Conservation (phyloP, 2,113 vertebrate species). For the Dicerorhinus sumatrensis region DNA sequence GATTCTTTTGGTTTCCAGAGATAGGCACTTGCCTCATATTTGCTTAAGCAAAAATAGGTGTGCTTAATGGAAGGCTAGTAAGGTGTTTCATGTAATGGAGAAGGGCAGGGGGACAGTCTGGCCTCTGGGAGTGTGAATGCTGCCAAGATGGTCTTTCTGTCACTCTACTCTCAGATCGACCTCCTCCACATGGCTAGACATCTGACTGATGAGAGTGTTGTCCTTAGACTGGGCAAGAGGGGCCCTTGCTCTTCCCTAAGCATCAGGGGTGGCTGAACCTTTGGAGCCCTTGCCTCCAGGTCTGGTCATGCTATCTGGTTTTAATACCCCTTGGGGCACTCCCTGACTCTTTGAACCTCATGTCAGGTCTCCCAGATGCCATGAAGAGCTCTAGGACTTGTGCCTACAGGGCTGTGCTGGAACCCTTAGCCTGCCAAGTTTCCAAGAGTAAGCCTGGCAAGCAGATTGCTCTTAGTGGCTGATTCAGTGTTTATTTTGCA, state of each 20-base stretch:
- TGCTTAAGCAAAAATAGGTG: not conserved
- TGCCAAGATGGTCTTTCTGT: not conserved
- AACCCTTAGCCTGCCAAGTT: not conserved
- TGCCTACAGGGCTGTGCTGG: not conserved
- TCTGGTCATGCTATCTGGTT: not conserved
- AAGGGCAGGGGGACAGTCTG: not conserved
- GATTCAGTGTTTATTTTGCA: not conserved
- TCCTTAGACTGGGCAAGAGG: accelerated
- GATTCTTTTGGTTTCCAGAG: conserved; percentile 19
- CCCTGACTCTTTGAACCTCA: not conserved
- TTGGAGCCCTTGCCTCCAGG: not conserved
- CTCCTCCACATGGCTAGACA: not conserved
- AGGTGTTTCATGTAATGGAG: not conserved
- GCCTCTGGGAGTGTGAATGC: not conserved
- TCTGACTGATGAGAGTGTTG: not conserved
- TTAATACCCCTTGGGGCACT: not conserved
- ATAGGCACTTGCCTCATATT: not conserved
- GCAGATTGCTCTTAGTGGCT: not conserved
- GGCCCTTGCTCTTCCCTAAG: not conserved
- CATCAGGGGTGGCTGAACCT: no score
- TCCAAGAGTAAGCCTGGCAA: not conserved
- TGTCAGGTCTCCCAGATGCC: not conserved
- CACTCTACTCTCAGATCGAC: not conserved
- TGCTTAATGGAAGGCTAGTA: not conserved
- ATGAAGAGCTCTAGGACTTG: not conserved